Base-by-base conservation (phyloP, 2,888 invertebrate species). In the Melieria picta region DNA sequence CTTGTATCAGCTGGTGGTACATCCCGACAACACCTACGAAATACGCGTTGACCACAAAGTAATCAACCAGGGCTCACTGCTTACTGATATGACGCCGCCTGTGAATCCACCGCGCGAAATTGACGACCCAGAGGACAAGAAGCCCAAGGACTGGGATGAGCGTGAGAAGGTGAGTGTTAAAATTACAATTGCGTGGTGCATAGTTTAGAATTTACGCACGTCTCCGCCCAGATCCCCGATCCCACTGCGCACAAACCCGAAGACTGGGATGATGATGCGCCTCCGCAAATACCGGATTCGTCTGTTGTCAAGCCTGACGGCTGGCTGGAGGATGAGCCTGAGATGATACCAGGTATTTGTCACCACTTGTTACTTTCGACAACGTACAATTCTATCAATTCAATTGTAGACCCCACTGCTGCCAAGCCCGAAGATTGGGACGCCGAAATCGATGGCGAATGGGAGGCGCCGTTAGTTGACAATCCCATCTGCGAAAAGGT, bases 141-240 rank as follows among this genome's bases (percentile, higher is more conserved):
- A 93, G 84, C 99, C 99, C 0, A 91, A 90, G 0, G 94, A 97
- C 83, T 99, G 99, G 99, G 99, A 99, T 86, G 99, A 99, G 81
- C 91, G 96, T 79, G 93, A 94, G 85, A 94, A 93, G 78, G 85
- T 85, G 52, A 11, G 50, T 10, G 7, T 0, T 5, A 7, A 50
- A 11, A 13, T 3, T 55, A 13, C 0, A 47, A 56, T n/a, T 61
- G 11, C 30, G 5, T 2, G 7, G 13, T 5, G 0, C 6, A 7
- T 7, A 1, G 11, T 56, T 11, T 60, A 13, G 11, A 60, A 56
- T 30, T 48, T 45, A 30, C 50, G 9, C 42, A 47, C 5, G 62
- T 56, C 10, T 13, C 10, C 48, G 65, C 45, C 4, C 78, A 90
- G 90, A 96, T 98, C 76, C 91, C 95, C 0, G 97, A 98, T 86